These are phyloP conservation scores for Cryptotermes secundus DNA, from an alignment of 1,140 invertebrate species.

Conservation along the genomic window DNA sequence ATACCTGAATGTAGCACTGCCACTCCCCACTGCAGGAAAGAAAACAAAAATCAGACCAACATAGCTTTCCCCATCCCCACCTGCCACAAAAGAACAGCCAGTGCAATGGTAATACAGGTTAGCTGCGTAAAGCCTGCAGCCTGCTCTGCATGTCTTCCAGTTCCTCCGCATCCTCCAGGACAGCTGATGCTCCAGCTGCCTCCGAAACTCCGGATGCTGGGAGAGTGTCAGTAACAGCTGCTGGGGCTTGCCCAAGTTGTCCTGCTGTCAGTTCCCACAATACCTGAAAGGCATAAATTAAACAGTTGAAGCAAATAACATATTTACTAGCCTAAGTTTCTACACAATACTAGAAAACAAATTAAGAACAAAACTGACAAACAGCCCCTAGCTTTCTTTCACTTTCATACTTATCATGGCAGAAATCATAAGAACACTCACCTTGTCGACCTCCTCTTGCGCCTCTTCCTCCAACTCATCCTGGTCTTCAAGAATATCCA, in stretches of 20 bases:
- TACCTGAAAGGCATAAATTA: no score
- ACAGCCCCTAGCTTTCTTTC: no score
- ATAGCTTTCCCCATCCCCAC: no score
- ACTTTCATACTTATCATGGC: no score
- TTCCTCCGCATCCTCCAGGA: slow-evolving; percentile 71
- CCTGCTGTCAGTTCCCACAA: slow-evolving; percentile 94
- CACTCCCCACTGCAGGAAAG: no score
- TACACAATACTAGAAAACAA: no score
- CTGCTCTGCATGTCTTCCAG: slow-evolving; percentile 83
- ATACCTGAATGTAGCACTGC: no score
- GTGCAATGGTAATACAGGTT: slow-evolving; percentile 39
- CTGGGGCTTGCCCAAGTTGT: slow-evolving; percentile 85
- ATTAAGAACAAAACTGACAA: no score
- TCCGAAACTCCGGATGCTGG: slow-evolving; percentile 60
- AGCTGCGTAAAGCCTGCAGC: slow-evolving; percentile 80
- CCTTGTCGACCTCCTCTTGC: slow-evolving; percentile 90
- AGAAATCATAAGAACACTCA: slow-evolving; percentile 46
- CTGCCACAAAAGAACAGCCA: no score
- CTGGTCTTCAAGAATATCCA: slow-evolving; percentile 86
- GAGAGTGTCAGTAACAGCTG: slow-evolving; percentile 54
- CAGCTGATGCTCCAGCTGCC: slow-evolving; percentile 54
- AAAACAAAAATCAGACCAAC: no score
- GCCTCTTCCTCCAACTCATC: slow-evolving; percentile 92
- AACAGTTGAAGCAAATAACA: no score
- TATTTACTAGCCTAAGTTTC: no score